Conservation (phyloP, 2,113 vertebrate genomes). For the Aptenodytes forsteri region DNA sequence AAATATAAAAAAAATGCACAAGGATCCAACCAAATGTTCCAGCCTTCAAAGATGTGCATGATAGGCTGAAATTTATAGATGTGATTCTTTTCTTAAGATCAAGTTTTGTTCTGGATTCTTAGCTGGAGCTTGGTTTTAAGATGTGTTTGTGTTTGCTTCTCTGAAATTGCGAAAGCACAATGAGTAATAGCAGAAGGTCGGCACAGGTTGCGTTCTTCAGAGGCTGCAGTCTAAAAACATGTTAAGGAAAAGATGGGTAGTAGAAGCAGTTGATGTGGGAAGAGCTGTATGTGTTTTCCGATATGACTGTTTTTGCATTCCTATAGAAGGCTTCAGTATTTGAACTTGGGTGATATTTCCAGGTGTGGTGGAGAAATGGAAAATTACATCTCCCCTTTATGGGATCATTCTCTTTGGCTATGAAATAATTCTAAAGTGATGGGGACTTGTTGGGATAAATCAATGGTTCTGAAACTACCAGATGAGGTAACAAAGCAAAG, state of each 20-base stretch:
- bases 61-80: background rate
- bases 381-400: background rate
- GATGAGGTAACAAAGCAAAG: background rate
- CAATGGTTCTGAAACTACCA: background rate
- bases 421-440: background rate
- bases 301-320: background rate
- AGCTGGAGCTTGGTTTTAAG: background rate
- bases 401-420: background rate
- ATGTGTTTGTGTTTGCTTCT: background rate
- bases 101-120: background rate
- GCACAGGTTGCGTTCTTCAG: background rate
- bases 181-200: background rate
- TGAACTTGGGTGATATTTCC: background rate
- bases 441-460: background rate
- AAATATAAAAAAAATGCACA: background rate
- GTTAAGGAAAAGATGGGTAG: background rate
- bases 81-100: background rate
- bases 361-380: background rate
- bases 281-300: background rate
- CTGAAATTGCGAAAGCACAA: background rate
- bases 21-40: background rate
- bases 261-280: background rate
- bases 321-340: background rate
- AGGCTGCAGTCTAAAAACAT: rapidly evolving
- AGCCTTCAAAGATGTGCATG: background rate